These are phyloP conservation scores for Pantelozetes paolii DNA, from an alignment of 2,888 invertebrate genomes.

Conservation along the genomic window DNA sequence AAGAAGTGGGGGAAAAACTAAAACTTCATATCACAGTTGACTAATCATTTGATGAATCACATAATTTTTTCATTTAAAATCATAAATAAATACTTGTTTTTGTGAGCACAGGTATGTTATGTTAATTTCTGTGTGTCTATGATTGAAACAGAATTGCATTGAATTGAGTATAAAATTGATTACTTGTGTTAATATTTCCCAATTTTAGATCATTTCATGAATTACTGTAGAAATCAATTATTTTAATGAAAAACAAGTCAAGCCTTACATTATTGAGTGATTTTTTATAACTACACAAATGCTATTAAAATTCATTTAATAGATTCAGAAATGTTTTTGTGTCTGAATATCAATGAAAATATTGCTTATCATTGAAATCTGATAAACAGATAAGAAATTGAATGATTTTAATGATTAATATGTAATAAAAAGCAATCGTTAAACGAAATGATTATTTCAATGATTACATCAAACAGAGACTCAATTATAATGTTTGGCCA, in stretches of 20 bases:
- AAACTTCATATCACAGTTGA: constrained; percentile 20
- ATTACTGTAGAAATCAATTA: constrained; percentile 18
- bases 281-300: background rate
- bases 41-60: constrained; percentile 31
- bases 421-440: background rate
- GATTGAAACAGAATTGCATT: constrained; percentile 16
- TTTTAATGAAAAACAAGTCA: constrained; percentile 15
- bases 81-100: background rate
- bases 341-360: no score
- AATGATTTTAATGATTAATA: background rate
- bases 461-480: no score
- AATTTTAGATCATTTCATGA: constrained; percentile 4
- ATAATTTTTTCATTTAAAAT: constrained; percentile 5
- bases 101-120: constrained; percentile 1
- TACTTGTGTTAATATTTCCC: background rate
- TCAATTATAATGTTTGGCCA: no score
- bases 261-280: background rate
- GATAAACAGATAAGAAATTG: background rate
- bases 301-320: background rate
- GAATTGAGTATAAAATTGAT: background rate
- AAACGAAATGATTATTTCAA: no score
- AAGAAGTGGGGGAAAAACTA: background rate
- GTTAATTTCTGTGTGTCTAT: constrained; percentile 1
- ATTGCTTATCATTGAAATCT: background rate
- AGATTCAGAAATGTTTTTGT: background rate